Conservation (phyloP, 2,888 invertebrate species). For the Galerucella pusilla region DNA sequence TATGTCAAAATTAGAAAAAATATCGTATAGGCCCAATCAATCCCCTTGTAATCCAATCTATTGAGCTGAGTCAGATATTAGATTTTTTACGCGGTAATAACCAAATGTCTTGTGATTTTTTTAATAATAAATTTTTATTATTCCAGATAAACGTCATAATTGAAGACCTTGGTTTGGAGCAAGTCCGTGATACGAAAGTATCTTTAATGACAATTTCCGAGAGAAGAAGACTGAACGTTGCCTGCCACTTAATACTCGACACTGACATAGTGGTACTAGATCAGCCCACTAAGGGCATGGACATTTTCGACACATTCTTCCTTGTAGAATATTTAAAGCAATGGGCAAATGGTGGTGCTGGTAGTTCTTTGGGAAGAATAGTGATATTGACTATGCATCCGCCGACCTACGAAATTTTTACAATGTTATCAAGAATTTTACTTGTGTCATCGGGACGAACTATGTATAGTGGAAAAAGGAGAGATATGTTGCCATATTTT, state of each 20-base stretch:
- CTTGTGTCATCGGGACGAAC: constrained; percentile 90
- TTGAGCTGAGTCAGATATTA: too few relatives aligned
- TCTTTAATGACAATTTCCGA: constrained; percentile 89
- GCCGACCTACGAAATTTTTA: constrained; percentile 94
- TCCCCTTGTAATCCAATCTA: too few relatives aligned
- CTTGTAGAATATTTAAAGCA: constrained; percentile 92
- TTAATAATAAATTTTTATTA: constrained; percentile 17
- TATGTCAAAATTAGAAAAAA: too few relatives aligned
- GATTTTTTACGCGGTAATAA: too few relatives aligned
- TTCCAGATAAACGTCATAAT: constrained; percentile 86
- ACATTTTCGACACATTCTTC: constrained; percentile 96
- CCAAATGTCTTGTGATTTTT: neutral
- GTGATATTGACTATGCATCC: constrained; percentile 93
- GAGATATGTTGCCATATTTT: constrained; percentile 94
- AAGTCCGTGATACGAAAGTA: constrained; percentile 88
- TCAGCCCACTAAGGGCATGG: constrained; percentile 87
- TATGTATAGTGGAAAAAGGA: constrained; percentile 89
- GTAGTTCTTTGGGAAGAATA: constrained; percentile 73
- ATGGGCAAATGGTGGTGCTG: constrained; percentile 75
- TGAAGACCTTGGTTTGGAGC: constrained; percentile 90
- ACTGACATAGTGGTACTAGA: constrained; percentile 89
- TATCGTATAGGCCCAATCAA: too few relatives aligned
- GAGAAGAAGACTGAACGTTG: constrained; percentile 86
- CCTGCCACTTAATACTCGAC: constrained; percentile 87
- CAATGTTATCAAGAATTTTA: constrained; percentile 89